Evolutionary conservation across 2,113 vertebrate species (phyloP), one percentile per base, ranked within the genome.

Genomic region (Cygnus buccinator): DNA sequence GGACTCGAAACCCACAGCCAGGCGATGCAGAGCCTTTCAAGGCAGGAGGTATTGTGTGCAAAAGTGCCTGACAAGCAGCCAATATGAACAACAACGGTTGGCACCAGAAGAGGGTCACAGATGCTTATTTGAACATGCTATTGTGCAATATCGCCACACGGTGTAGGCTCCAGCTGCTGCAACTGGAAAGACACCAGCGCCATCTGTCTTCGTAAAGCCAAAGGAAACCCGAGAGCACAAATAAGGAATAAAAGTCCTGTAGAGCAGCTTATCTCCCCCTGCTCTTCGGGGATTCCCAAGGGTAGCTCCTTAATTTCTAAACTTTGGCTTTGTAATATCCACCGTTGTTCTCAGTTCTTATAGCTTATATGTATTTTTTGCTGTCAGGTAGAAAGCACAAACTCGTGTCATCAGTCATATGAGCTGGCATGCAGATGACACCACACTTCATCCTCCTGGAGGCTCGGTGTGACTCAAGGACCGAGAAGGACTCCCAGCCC

Each of bases 251-350:
- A 11, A 2, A 18, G 43, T 28, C n/a, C 67, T 10, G 4, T 1
- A 1, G 54, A 48, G 43, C 8, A 35, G n/a, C 41, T 15, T 23
- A 0, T 9, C n/a, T 10, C 3, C 11, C 6, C 43, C n/a, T 8
- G 50, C 41, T 50, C 90, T 0, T 3, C 83, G 1, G 39, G 9
- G 3, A 7, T n/a, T 25, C 37, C 54, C 23, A 0, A 1, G 58
- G 63, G 33, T 11, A 6, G 22, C 6, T 6, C 54, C 59, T 29
- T 7, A 4, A 2, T 1, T 9, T 4, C 37, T 62, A 43, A 1
- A 0, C 29, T 10, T 21, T 41, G 2, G 0, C 77, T 2, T 28
- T 3, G 5, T 13, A 62, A 1, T n/a, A 46, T 4, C 35, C 3
- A 15, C 31, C 14, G 3, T 39, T 9, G 50, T 2, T 29, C 4